Conservation (phyloP, 2,797 vertebrate genomes). For the Myotis planiceps region DNA sequence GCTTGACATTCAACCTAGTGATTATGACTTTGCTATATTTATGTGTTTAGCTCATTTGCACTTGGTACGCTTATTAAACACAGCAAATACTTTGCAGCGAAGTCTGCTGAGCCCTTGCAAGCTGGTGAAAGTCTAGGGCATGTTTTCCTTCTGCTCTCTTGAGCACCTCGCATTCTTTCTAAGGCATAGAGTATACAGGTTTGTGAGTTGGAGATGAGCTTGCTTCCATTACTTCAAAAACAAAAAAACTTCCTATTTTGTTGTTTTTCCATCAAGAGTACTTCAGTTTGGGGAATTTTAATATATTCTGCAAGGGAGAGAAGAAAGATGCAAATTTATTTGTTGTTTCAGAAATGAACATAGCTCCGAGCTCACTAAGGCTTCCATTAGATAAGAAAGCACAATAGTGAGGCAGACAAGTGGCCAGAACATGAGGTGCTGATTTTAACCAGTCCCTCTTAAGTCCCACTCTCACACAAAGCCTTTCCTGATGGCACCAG, state of each 20-base stretch:
- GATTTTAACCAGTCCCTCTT: background rate
- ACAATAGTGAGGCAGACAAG: background rate
- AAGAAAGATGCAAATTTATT: background rate
- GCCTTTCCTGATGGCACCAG: background rate
- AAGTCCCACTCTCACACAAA: background rate
- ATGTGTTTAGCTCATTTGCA: slow-evolving; percentile 65
- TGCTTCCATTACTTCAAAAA: background rate
- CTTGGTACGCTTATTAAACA: slow-evolving; percentile 59
- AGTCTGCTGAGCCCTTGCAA: background rate
- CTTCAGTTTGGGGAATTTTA: background rate
- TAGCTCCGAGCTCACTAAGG: background rate
- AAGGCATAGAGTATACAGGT: background rate
- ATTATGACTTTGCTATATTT: slow-evolving; percentile 75
- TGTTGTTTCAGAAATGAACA: background rate
- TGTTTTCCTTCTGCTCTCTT: background rate
- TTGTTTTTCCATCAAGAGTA: background rate
- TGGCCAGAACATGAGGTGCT: background rate
- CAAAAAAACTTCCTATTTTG: background rate
- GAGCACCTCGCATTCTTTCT: background rate
- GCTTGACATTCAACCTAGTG: slow-evolving; percentile 74
- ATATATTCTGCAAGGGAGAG: background rate
- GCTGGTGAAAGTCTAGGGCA: background rate
- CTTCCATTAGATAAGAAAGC: background rate
- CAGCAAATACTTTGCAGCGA: slow-evolving; percentile 37
- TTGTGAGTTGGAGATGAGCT: background rate